These are phyloP conservation scores for Drosophila basisetae DNA, from an alignment of 2,888 invertebrate species.

Conservation along the genomic window DNA sequence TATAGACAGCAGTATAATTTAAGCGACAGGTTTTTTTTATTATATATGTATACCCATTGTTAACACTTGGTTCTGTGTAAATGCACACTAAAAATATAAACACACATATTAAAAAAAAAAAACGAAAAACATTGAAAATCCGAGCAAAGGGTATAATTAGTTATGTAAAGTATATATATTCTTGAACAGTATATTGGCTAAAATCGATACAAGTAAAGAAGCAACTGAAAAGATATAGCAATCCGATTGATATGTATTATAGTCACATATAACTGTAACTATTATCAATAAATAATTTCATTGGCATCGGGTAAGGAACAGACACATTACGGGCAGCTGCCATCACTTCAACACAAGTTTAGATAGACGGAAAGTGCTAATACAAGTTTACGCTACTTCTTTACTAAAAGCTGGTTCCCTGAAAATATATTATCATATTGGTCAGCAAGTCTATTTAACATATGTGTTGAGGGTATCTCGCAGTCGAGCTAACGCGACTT, in stretches of 20 bases:
- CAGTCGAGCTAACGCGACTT: not conserved
- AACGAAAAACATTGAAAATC: not conserved
- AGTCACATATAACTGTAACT: not conserved
- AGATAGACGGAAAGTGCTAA: no score
- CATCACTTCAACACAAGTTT: rapidly evolving
- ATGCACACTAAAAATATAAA: not conserved
- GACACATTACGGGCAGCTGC: not conserved
- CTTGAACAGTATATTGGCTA: no score
- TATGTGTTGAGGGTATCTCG: not conserved
- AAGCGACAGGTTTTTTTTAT: not conserved
- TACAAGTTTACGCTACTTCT: no score
- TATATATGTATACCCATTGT: not conserved
- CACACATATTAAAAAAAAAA: not conserved
- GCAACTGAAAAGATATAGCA: not conserved
- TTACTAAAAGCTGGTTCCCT: no score
- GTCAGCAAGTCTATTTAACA: not conserved
- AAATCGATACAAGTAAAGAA: not conserved
- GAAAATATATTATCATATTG: not conserved
- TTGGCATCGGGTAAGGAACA: not conserved
- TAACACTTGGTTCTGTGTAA: not conserved
- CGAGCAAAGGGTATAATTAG: no score
- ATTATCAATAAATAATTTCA: not conserved
- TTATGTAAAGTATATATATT: not conserved
- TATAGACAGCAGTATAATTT: not conserved
- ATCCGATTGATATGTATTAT: not conserved